A percentile compares a stretch with the other conserved stretches of the same genome.
These are phyloP conservation scores for Pavo muticus DNA, from an alignment of 2,113 vertebrate species.

Conservation along the genomic window DNA sequence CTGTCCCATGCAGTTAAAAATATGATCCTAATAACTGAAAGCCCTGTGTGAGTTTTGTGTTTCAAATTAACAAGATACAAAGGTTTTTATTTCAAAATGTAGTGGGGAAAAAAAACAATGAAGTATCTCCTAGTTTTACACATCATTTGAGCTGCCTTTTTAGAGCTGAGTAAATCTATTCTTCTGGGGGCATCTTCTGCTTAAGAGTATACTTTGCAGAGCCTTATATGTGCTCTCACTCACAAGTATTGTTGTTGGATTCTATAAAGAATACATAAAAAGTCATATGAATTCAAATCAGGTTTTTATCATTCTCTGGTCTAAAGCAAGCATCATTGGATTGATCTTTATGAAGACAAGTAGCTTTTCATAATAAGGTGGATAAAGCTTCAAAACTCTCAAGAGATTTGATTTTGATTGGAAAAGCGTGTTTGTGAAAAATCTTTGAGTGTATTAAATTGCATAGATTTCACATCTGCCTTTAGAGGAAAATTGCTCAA, in stretches of 20 bases:
- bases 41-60: neutral
- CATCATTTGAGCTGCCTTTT: neutral
- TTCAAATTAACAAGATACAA: neutral
- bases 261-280: neutral
- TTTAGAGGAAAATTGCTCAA: neutral
- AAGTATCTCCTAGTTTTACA: neutral
- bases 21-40: neutral
- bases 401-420: neutral
- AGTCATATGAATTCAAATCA: neutral
- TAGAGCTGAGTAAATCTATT: neutral
- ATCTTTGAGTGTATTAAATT: neutral
- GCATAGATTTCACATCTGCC: neutral
- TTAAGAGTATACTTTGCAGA: neutral
- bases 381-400: neutral
- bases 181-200: neutral
- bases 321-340: neutral
- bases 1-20: neutral
- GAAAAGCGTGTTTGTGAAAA: neutral
- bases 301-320: neutral
- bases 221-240: neutral
- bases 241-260: neutral
- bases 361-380: neutral
- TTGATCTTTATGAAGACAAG: neutral
- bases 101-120: neutral
- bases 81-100: neutral